Conservation (phyloP, 2,113 vertebrate genomes). For the Malaclemys terrapin region DNA sequence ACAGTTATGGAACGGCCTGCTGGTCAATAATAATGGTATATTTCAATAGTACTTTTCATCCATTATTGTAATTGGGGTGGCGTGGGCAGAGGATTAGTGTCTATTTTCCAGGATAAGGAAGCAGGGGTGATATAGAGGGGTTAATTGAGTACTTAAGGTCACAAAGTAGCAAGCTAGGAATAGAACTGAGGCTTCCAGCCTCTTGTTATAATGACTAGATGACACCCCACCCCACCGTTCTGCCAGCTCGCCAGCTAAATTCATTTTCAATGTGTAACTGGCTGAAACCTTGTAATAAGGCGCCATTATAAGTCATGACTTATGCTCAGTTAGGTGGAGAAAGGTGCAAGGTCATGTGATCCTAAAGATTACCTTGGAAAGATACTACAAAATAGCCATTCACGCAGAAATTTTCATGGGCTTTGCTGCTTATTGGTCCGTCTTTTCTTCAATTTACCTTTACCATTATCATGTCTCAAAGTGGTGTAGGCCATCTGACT, state of each 20-base stretch:
- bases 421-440: not conserved
- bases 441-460: not conserved
- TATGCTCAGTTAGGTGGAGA: not conserved
- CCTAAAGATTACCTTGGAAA: not conserved
- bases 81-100: not conserved
- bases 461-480: not conserved
- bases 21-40: rapidly evolving
- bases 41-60: not conserved
- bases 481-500: not conserved
- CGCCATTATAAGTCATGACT: not conserved
- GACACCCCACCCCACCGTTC: too few relatives aligned
- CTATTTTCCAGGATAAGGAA: not conserved
- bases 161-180: not conserved
- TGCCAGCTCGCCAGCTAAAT: rapidly evolving
- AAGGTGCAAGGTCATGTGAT: rapidly evolving
- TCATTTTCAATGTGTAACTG: not conserved
- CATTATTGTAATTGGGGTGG: not conserved
- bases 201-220: rapidly evolving
- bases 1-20: not conserved
- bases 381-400: not conserved
- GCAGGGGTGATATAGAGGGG: not conserved
- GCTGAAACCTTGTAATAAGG: not conserved
- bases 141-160: not conserved
- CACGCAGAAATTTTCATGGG: too few relatives aligned
- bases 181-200: not conserved